Evolutionary conservation across 2,888 invertebrate species (phyloP), one percentile per base, ranked within the genome.

Genomic region (Caenorhabditis becei): DNA sequence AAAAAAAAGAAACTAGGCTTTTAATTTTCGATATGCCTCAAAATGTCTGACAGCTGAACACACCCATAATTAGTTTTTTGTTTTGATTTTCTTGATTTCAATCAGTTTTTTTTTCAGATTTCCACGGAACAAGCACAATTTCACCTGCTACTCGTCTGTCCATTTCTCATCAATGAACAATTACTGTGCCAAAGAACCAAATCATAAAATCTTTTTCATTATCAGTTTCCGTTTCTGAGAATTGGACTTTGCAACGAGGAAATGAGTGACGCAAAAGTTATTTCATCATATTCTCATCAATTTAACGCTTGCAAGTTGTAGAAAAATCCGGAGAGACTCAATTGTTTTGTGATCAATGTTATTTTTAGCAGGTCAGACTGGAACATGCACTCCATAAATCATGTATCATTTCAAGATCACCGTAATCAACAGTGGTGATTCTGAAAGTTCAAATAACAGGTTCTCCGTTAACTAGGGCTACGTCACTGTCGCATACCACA

Each of bases 251-350:
- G 61, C 7, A 11, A 24, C 59, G 59, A 41, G 2, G n/a, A 41
- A 1, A 59, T 23, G 10, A 23, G 54, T 71, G 62, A 71, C 41
- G 71, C 61, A 59, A 70, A 37, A 16, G 5, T 16, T 41, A 53
- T 63, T 71, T 62, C 71, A 71, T 71, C 62, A 71, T 62, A 56
- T 54, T 35, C 16, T 23, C 18, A 20, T 71, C 28, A 26, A 1
- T 56, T 16, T 62, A 16, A 20, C 18, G 28, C 14, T 32, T 16
- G 23, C 44, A 8, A 32, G 35, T 11, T 18, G 44, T 5, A 16
- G 8, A 20, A 23, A 14, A n/a, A 20, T 35, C 20, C 18, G 18
- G 11, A 47, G 47, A n/a, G n/a, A n/a, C n/a, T n/a, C n/a, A n/a
- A n/a, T n/a, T n/a, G n/a, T n/a, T n/a, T n/a, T n/a, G n/a, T n/a